Evolutionary conservation across 2,888 invertebrate genomes (phyloP).

Genomic region (Orthonevra nobilis): DNA sequence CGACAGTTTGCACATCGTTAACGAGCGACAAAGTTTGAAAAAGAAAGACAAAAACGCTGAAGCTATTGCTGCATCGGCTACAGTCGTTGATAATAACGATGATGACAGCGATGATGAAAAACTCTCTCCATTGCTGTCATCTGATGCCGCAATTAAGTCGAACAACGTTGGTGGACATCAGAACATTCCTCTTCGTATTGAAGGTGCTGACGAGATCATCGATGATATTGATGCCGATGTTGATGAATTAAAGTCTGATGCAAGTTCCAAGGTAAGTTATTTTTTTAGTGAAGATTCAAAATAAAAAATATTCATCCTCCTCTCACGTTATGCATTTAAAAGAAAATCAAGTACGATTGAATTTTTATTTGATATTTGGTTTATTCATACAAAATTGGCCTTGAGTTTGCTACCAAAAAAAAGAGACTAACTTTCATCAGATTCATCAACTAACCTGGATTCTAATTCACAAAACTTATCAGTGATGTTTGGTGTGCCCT

Average conservation of each 20-base stretch:
- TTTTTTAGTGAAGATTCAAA: no score
- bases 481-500: background rate
- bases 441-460: background rate
- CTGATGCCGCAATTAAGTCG: conserved; percentile 55
- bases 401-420: conserved; percentile 18
- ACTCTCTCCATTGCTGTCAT: conserved; percentile 86
- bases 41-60: conserved; percentile 70
- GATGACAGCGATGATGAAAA: conserved; percentile 92
- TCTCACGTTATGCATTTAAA: conserved; percentile 1
- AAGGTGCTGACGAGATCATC: conserved; percentile 82
- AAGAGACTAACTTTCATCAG: conserved; percentile 34
- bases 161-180: conserved; percentile 58
- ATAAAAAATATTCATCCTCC: no score
- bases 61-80: conserved; percentile 48
- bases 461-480: conserved; percentile 24
- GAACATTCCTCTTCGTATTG: conserved; percentile 77
- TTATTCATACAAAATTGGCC: conserved; percentile 50
- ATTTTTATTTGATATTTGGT: conserved; percentile 34
- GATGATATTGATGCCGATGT: conserved; percentile 84
- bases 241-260: conserved; percentile 68
- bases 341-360: conserved; percentile 14
- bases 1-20: conserved; percentile 83
- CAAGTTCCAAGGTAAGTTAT: conserved; percentile 57
- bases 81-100: conserved; percentile 73
- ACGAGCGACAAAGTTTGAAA: conserved; percentile 81